phyloP scores from a whole-genome alignment of 2,113 vertebrate species.

The Arizona elegans region DNA sequence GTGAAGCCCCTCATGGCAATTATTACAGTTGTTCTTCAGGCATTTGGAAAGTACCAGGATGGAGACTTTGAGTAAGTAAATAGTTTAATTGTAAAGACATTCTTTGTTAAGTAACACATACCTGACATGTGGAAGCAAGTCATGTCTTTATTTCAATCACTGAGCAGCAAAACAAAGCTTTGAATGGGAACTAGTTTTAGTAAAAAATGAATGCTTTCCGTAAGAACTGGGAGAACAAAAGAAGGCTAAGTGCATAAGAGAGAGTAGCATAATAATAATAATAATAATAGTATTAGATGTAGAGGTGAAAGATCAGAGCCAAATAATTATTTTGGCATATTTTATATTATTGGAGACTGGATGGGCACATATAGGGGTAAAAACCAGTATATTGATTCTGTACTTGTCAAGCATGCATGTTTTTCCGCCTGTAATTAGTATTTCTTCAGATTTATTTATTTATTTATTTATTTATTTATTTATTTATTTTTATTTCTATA shows the following conservation, averaged over 20 bases:
- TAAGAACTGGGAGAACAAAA: accelerated
- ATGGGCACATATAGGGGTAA: neutral
- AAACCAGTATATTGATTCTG: neutral
- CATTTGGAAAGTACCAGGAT: conserved; percentile 92
- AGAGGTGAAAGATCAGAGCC: neutral
- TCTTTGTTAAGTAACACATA: neutral
- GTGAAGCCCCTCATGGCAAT: conserved; percentile 94
- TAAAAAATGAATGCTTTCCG: neutral
- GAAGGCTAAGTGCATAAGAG: neutral
- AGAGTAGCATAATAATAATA: too few relatives aligned
- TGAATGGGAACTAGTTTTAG: neutral
- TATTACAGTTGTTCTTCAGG: conserved; percentile 90
- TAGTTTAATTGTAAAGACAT: neutral
- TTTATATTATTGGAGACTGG: neutral
- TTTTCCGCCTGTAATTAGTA: neutral
- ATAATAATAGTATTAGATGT: neutral
- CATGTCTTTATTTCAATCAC: neutral
- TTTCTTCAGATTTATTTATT: neutral
- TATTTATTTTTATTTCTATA: too few relatives aligned
- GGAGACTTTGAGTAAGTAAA: conserved; percentile 91
- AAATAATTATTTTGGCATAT: neutral
- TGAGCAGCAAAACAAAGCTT: neutral
- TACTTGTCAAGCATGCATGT: neutral
- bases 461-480: too few relatives aligned
- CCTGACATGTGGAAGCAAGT: neutral